Conservation (phyloP, 30 jellyfish, hydroid and myxozoan genomes). For the Aurelia aurita region DNA sequence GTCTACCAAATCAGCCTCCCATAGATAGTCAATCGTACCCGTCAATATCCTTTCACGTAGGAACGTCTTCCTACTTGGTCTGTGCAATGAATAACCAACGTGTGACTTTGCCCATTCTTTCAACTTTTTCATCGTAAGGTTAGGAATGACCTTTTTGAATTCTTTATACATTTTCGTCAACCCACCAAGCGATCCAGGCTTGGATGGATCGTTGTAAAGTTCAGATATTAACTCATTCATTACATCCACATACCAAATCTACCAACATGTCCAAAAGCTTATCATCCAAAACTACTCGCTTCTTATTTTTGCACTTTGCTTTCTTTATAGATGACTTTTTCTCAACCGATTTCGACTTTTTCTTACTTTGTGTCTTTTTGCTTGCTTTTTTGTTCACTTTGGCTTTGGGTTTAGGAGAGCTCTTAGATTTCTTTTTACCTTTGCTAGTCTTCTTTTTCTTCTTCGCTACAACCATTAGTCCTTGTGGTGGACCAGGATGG, state of each 20-base stretch:
- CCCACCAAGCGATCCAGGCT: constrained; percentile 52
- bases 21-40: too few relatives aligned
- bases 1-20: constrained; percentile 51
- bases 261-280: constrained; percentile 18
- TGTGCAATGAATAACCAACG: constrained; percentile 51
- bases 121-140: constrained; percentile 7
- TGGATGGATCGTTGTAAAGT: constrained; percentile 18
- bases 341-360: too few relatives aligned
- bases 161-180: constrained; percentile 42
- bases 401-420: too few relatives aligned
- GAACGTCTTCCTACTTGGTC: constrained; percentile 51
- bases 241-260: not conserved
- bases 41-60: constrained; percentile 49
- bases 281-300: too few relatives aligned
- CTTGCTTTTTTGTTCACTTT: too few relatives aligned
- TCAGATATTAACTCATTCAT: not conserved
- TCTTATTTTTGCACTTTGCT: too few relatives aligned
- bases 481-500: too few relatives aligned
- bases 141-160: constrained; percentile 43
- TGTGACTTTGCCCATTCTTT: constrained; percentile 41
- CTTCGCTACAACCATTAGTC: too few relatives aligned
- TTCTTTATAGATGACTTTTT: too few relatives aligned
- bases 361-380: too few relatives aligned
- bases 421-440: too few relatives aligned
- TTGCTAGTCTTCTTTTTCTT: too few relatives aligned